These are phyloP conservation scores for Channa striata DNA, from an alignment of 2,797 vertebrate genomes.

Conservation along the genomic window DNA sequence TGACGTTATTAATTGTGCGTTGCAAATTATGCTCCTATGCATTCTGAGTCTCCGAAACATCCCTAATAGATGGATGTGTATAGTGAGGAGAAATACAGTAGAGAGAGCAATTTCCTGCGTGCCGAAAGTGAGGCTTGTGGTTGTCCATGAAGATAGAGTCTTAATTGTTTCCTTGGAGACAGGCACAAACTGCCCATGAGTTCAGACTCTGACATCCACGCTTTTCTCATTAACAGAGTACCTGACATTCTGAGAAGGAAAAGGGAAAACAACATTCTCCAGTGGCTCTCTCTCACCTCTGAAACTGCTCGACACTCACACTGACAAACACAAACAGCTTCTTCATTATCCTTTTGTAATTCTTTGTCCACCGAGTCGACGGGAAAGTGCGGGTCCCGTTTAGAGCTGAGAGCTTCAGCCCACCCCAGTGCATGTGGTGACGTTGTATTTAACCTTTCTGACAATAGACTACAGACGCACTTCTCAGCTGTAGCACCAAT, in stretches of 20 bases:
- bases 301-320: background rate
- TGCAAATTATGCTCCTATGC: background rate
- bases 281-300: conserved; percentile 28
- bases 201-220: conserved; percentile 49
- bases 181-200: conserved; percentile 47
- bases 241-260: conserved; percentile 47
- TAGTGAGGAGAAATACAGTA: conserved; percentile 5
- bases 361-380: conserved; percentile 19
- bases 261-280: conserved; percentile 34
- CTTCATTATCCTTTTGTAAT: conserved; percentile 26
- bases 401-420: conserved; percentile 1
- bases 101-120: conserved; percentile 11
- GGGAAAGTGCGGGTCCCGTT: background rate
- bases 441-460: background rate
- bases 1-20: background rate
- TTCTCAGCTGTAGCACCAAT: background rate
- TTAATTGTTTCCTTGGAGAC: conserved; percentile 79
- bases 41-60: conserved; percentile 23
- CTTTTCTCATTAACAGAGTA: conserved; percentile 60
- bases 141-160: conserved; percentile 50
- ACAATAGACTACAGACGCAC: background rate
- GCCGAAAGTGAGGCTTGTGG: conserved; percentile 25
- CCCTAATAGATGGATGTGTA: conserved; percentile 6
- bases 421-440: background rate
- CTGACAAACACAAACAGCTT: conserved; percentile 4